Evolutionary conservation across 2,797 vertebrate genomes (phyloP).

Genomic region (Sus cebifrons): DNA sequence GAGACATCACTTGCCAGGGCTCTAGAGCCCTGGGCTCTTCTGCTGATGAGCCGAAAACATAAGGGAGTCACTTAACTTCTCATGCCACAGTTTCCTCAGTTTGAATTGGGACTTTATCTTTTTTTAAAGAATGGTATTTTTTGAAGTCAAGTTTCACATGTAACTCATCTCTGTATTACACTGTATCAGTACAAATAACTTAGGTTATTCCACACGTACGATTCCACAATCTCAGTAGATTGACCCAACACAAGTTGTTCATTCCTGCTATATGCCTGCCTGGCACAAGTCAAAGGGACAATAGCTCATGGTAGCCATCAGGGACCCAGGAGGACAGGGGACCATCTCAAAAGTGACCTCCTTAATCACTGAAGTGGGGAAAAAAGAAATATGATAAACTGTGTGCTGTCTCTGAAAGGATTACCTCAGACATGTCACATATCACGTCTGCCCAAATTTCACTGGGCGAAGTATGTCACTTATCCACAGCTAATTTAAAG

Average conservation of each 20-base stretch:
- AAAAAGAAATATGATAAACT: background rate
- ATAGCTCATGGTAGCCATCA: background rate
- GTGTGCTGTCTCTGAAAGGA: background rate
- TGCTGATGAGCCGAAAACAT: background rate
- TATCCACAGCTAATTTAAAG: background rate
- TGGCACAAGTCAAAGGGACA: background rate
- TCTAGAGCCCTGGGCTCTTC: background rate
- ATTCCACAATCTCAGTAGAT: background rate
- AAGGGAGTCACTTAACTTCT: background rate
- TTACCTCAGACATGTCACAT: background rate
- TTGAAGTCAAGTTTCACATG: background rate
- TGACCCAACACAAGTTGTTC: background rate
- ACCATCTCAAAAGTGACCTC: background rate
- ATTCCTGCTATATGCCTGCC: background rate
- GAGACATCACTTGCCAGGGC: background rate
- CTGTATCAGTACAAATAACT: background rate
- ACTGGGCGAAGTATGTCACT: background rate
- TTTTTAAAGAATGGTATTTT: background rate
- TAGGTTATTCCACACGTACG: background rate
- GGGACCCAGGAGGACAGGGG: background rate
- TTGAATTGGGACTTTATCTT: background rate
- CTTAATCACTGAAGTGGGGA: background rate
- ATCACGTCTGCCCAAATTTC: background rate
- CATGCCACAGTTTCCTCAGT: background rate
- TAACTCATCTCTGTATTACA: background rate